These are phyloP conservation scores for Delphinus delphis DNA, from an alignment of 2,113 vertebrate genomes.

Conservation along the genomic window DNA sequence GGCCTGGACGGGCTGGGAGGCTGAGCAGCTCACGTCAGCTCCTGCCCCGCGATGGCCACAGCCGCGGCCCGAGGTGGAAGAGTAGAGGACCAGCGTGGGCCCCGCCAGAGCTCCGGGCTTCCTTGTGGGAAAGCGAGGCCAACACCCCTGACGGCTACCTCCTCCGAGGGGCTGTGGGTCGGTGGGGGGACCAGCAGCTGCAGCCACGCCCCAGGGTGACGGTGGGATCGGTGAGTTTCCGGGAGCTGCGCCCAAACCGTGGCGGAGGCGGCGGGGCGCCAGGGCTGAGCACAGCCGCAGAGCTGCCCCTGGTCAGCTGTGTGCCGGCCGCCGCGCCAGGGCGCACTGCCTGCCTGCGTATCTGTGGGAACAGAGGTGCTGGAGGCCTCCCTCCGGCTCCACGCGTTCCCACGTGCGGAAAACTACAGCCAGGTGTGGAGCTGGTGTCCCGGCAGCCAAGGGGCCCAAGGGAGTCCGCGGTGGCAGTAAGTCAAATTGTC, in stretches of 20 bases:
- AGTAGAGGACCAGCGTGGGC: fast-evolving
- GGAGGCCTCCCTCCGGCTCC: not conserved
- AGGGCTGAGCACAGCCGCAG: not conserved
- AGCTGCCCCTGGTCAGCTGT: not conserved
- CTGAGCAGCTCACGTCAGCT: not conserved
- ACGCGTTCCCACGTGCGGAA: fast-evolving
- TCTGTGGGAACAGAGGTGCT: not conserved
- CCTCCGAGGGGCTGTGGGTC: not conserved
- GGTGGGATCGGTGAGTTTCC: not conserved
- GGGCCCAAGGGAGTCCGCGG: too few relatives aligned
- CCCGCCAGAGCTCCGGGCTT: not conserved
- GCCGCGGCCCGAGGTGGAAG: not conserved
- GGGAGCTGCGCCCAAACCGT: too few relatives aligned
- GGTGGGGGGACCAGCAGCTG: not conserved
- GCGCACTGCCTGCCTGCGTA: fast-evolving
- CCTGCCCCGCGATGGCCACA: not conserved
- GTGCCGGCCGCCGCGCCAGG: not conserved
- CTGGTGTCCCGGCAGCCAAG: not conserved
- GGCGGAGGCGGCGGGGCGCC: fast-evolving
- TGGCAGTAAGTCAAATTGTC: not conserved
- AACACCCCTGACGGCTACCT: too few relatives aligned
- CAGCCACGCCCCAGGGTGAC: not conserved
- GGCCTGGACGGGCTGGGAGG: not conserved
- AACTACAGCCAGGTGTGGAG: not conserved
- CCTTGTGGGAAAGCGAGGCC: not conserved